These are phyloP conservation scores for Nothocercus julius DNA, from an alignment of 2,113 vertebrate genomes.

Conservation along the genomic window DNA sequence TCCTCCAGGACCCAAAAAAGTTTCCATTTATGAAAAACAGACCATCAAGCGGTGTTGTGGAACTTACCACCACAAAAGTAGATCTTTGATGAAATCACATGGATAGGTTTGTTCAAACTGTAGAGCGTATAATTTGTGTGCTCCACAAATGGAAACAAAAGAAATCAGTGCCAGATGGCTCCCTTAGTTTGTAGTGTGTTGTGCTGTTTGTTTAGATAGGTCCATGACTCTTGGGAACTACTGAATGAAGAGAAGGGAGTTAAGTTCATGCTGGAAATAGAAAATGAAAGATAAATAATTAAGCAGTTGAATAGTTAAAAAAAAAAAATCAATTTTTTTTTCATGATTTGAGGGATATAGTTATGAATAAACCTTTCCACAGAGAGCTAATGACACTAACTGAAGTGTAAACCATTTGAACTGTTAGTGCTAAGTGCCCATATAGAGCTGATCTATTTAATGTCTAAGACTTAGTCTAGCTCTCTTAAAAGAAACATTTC, in stretches of 20 bases:
- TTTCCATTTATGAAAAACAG: slow-evolving; percentile 49
- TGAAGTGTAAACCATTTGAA: background rate
- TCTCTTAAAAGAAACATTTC: background rate
- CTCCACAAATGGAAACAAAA: slow-evolving; percentile 46
- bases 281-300: background rate
- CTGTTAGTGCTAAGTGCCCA: background rate
- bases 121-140: background rate
- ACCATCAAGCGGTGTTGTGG: background rate
- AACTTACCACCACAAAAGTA: background rate
- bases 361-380: background rate
- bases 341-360: background rate
- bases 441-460: background rate
- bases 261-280: background rate
- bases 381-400: background rate
- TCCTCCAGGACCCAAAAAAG: background rate
- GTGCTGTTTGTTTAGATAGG: background rate
- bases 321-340: background rate
- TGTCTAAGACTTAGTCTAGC: background rate
- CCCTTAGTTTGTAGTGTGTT: background rate
- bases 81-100: slow-evolving; percentile 16
- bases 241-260: background rate
- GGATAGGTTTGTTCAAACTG: background rate
- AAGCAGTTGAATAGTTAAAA: background rate
- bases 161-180: background rate
- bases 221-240: background rate